A percentile compares a stretch with the other conserved stretches of the same genome.
These are phyloP conservation scores for Nothobranchius furzeri DNA, from an alignment of 2,113 vertebrate genomes.

Conservation along the genomic window DNA sequence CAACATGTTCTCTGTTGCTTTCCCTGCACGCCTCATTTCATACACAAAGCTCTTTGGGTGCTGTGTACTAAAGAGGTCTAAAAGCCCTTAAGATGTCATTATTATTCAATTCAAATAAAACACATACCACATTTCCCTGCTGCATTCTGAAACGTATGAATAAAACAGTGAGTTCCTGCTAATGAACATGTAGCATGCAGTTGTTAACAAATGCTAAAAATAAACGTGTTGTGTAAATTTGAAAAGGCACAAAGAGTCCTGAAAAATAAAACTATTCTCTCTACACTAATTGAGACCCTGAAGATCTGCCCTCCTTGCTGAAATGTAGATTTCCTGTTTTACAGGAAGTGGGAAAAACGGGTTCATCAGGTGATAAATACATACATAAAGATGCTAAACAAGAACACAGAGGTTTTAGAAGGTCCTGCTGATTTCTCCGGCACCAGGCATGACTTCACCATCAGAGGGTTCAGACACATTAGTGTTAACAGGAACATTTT, in stretches of 20 bases:
- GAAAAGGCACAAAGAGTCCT: neutral
- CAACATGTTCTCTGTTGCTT: neutral
- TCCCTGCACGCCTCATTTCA: neutral
- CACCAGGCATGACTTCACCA: neutral
- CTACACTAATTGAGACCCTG: slow-evolving; percentile 6
- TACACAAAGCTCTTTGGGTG: neutral
- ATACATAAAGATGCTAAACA: neutral
- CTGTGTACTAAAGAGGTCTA: slow-evolving; percentile 1
- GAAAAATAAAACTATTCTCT: neutral
- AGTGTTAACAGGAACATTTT: too few species aligned
- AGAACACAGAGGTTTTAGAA: neutral
- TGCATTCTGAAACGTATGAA: neutral
- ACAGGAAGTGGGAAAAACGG: neutral
- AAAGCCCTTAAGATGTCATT: slow-evolving; percentile 21
- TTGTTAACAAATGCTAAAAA: slow-evolving; percentile 24
- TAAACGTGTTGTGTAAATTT: slow-evolving; percentile 2
- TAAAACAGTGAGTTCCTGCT: neutral
- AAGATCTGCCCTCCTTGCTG: slow-evolving; percentile 14
- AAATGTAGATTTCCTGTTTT: neutral
- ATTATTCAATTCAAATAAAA: slow-evolving; percentile 16
- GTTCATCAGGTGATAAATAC: neutral
- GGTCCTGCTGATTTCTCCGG: neutral
- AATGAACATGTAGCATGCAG: slow-evolving; percentile 2
- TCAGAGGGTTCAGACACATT: too few species aligned
- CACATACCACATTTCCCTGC: neutral